Evolutionary conservation across 2,113 vertebrate species (phyloP), one percentile per base, ranked within the genome.

Genomic region (Tachycineta bicolor): DNA sequence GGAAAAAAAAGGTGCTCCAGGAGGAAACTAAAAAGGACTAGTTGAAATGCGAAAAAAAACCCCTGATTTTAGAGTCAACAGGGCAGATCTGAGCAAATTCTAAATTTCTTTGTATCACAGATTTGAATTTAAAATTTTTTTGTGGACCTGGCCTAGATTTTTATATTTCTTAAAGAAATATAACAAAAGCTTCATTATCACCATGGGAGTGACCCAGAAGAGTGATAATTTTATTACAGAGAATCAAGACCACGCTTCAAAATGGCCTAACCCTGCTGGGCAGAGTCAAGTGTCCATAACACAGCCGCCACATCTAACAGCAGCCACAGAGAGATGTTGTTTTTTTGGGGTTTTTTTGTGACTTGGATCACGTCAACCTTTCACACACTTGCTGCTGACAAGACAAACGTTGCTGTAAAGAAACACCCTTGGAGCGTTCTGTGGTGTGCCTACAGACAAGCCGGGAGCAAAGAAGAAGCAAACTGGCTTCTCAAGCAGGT

Each of bases 231-330:
- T 74, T 53, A 16, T 53, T 77, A 67, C 4, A 2, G 25, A 41
- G 18, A 70, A 49, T 59, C 50, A 75, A 68, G 52, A 75, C 47
- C 2, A 16, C 15, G 11, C 12, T 70, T 50, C 2, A 0, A 25
- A 74, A 37, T 5, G 7, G 17, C 31, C 39, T 76, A 25, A 68
- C 3, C 3, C 33, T 60, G 24, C 12, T 64, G 10, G 2, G 15
- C 46, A 11, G 5, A 46, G 17, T 44, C 69, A 49, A 74, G 46
- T 14, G 43, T 28, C 28, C 47, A 21, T 39, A 56, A n/a, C 44
- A 63, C 37, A 76, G 18, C 43, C 0, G 0, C 31, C 5, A 4
- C 0, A 0, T 50, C 52, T 41, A 55, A 67, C 19, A 47, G 41
- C 28, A 39, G 53, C 59, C 2, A 2, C 5, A 62, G 24, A 76